Percentiles rank a stretch among this genome's conserved stretches.
Evolutionary conservation across 2,113 vertebrate species (phyloP).

Genomic region (Terrapene triunguis): DNA sequence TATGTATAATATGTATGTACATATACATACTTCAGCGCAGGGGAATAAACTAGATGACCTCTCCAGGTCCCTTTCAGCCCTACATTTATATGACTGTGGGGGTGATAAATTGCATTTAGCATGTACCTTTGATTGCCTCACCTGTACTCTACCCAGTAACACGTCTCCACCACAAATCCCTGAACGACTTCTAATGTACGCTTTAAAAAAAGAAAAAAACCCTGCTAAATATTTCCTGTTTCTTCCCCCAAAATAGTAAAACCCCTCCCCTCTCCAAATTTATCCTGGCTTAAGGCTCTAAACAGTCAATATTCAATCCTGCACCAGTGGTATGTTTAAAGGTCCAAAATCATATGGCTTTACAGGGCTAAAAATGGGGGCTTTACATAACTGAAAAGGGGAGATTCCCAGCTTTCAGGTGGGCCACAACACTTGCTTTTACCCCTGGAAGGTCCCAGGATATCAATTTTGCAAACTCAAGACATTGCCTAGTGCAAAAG

Average conservation of each 20-base stretch:
- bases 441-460: background rate
- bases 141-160: background rate
- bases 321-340: background rate
- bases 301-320: background rate
- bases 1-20: background rate
- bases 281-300: background rate
- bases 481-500: fast-evolving
- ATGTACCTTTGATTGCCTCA: fast-evolving
- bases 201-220: background rate
- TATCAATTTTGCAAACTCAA: background rate
- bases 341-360: background rate
- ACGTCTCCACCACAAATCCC: background rate
- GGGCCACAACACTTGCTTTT: background rate
- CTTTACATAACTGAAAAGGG: background rate
- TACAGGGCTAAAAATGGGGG: background rate
- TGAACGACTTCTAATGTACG: background rate
- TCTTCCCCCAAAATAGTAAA: background rate
- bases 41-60: background rate
- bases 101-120: background rate
- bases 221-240: background rate
- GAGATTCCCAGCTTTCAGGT: background rate
- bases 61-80: background rate
- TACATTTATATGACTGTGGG: background rate
- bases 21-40: background rate
- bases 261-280: background rate